Conservation (phyloP, 2,113 vertebrate species). For the Siniperca chuatsi region DNA sequence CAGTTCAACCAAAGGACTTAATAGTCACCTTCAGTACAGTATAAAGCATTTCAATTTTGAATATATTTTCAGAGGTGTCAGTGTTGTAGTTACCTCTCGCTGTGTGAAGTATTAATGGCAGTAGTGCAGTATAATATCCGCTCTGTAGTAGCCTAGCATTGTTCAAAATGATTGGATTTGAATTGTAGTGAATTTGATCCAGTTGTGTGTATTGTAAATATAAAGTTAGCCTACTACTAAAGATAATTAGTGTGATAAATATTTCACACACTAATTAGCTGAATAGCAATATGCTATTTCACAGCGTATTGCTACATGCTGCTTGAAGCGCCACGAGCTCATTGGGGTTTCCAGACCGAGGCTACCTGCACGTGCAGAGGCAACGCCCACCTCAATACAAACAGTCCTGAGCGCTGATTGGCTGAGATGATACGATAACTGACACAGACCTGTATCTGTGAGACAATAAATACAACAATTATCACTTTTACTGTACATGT, state of each 20-base stretch:
- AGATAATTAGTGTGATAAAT: not conserved
- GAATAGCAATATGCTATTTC: not conserved
- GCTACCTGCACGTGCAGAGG: slow-evolving; percentile 43
- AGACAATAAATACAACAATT: not conserved
- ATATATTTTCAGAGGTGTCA: not conserved
- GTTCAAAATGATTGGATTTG: not conserved
- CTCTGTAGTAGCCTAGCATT: not conserved
- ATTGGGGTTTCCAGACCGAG: not conserved
- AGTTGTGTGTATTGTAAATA: not conserved
- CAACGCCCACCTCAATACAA: slow-evolving; percentile 49
- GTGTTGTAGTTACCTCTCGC: not conserved
- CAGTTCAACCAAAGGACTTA: slow-evolving; percentile 1
- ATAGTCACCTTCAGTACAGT: too few species aligned
- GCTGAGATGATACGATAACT: not conserved
- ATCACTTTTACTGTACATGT: not conserved
- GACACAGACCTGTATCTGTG: not conserved
- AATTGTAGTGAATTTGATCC: not conserved
- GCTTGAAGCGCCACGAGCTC: not conserved
- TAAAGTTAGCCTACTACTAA: not conserved
- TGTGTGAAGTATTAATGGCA: not conserved
- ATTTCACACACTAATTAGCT: not conserved
- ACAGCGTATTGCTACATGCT: not conserved
- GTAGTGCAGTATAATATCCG: not conserved
- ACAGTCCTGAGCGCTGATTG: slow-evolving; percentile 19
- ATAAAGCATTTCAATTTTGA: not conserved